Conservation (phyloP, 2,113 vertebrate genomes). For the Varanus komodoensis region DNA sequence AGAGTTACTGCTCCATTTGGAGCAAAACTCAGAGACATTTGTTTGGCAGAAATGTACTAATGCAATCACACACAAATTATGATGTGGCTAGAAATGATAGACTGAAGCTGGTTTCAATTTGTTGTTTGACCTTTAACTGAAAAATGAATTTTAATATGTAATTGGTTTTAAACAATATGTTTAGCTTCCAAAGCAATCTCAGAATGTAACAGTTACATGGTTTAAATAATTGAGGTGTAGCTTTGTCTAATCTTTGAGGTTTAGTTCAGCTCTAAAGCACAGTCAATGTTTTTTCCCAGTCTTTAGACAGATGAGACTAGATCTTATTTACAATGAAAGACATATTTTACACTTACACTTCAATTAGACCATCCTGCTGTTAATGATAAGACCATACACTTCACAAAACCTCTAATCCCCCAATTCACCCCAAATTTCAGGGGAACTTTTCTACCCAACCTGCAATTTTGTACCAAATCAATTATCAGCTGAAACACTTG, state of each 20-base stretch:
- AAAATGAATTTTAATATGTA: slow-evolving; percentile 72
- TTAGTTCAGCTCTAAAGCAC: rapidly evolving
- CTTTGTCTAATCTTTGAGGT: slow-evolving; percentile 21
- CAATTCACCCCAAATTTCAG: too few relatives aligned
- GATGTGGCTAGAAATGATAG: slow-evolving; percentile 53
- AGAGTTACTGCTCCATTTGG: not conserved
- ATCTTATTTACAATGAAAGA: not conserved
- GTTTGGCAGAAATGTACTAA: slow-evolving; percentile 55
- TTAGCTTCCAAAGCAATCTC: slow-evolving; percentile 54
- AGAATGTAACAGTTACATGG: slow-evolving; percentile 46
- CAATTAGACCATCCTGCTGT: not conserved
- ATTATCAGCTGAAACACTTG: not conserved
- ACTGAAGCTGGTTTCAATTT: slow-evolving; percentile 66
- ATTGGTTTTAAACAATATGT: slow-evolving; percentile 67
- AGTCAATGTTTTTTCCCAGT: not conserved
- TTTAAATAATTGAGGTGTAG: slow-evolving; percentile 60
- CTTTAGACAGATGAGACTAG: not conserved
- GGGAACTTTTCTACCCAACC: not conserved
- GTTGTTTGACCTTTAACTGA: slow-evolving; percentile 53
- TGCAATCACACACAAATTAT: slow-evolving; percentile 60
- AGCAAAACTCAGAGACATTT: slow-evolving; percentile 48
- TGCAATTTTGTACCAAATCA: not conserved
- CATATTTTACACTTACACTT: not conserved
- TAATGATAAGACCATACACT: not conserved
- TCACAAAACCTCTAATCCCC: too few relatives aligned